A percentile compares a stretch with the other conserved stretches of the same genome.
Evolutionary conservation across 2,113 vertebrate genomes (phyloP).

Genomic region (Barnardius zonarius): DNA sequence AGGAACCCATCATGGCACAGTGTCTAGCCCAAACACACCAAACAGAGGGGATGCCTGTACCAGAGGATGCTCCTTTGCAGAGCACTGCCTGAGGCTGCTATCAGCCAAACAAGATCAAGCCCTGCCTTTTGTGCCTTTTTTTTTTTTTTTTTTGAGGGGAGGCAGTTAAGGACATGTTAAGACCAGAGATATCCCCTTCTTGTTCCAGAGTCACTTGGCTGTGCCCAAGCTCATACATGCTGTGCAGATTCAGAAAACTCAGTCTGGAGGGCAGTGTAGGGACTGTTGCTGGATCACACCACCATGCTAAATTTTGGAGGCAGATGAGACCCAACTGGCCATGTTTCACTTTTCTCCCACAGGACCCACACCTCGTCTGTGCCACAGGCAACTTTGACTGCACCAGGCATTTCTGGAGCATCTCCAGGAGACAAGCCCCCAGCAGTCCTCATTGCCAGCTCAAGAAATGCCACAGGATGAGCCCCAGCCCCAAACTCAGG

Average conservation of each 20-base stretch:
- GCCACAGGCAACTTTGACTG: not conserved
- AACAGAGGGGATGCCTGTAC: not conserved
- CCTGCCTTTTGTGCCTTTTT: not conserved
- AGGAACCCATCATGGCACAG: fast-evolving
- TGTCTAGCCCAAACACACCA: not conserved
- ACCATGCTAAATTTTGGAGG: not conserved
- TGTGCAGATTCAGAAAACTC: not conserved
- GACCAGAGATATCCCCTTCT: not conserved
- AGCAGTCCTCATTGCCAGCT: not conserved
- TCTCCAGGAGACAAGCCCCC: not conserved
- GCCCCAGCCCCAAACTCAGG: not conserved
- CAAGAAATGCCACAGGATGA: not conserved
- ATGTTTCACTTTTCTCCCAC: not conserved
- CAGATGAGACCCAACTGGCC: not conserved
- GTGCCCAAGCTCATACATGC: not conserved
- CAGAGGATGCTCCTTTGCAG: not conserved
- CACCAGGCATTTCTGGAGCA: not conserved
- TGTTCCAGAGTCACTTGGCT: not conserved
- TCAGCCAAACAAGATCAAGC: not conserved
- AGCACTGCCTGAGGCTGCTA: not conserved
- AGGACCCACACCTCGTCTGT: not conserved
- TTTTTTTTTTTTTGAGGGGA: not conserved
- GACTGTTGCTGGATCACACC: not conserved
- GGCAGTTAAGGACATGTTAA: not conserved
- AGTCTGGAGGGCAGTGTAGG: not conserved